Percentiles rank a stretch among this genome's conserved stretches.
Conservation (phyloP, 2,797 vertebrate genomes). For the Fundulus diaphanus region DNA sequence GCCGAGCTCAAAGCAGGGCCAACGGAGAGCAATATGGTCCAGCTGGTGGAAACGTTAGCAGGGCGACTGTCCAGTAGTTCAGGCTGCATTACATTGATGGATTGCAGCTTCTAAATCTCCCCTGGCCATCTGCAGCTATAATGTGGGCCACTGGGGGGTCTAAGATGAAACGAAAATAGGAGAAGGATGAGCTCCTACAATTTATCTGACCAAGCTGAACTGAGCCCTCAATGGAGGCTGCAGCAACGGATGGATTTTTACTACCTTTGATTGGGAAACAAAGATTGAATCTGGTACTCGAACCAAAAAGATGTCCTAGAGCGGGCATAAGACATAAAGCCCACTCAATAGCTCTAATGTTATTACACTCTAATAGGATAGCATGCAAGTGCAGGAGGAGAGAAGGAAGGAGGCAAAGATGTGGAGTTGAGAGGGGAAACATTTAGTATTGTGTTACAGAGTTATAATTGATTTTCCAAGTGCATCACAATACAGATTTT, state of each 20-base stretch:
- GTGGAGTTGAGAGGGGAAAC: constrained; percentile 57
- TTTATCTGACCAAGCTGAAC: constrained; percentile 74
- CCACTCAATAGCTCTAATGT: constrained; percentile 59
- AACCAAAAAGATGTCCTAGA: constrained; percentile 70
- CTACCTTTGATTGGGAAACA: constrained; percentile 73
- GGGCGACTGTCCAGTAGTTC: constrained; percentile 63
- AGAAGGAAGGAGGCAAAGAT: constrained; percentile 44
- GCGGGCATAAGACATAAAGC: constrained; percentile 71
- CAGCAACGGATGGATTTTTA: constrained; percentile 62
- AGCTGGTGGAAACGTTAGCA: constrained; percentile 68
- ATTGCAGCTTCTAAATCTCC: constrained; percentile 80
- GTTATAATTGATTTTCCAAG: constrained; percentile 79
- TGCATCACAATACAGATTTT: constrained; percentile 69
- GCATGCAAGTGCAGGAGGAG: constrained; percentile 27
- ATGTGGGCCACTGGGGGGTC: constrained; percentile 77
- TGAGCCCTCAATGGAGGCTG: constrained; percentile 52
- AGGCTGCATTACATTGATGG: constrained; percentile 75
- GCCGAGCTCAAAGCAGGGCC: constrained; percentile 48
- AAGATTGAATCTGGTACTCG: constrained; percentile 75
- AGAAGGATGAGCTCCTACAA: constrained; percentile 76
- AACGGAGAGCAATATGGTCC: constrained; percentile 41
- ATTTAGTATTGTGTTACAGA: constrained; percentile 64
- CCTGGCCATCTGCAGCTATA: constrained; percentile 78
- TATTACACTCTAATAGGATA: constrained; percentile 56
- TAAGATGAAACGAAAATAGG: constrained; percentile 74